These are phyloP conservation scores for Columba livia DNA, from an alignment of 2,113 vertebrate species.

Conservation along the genomic window DNA sequence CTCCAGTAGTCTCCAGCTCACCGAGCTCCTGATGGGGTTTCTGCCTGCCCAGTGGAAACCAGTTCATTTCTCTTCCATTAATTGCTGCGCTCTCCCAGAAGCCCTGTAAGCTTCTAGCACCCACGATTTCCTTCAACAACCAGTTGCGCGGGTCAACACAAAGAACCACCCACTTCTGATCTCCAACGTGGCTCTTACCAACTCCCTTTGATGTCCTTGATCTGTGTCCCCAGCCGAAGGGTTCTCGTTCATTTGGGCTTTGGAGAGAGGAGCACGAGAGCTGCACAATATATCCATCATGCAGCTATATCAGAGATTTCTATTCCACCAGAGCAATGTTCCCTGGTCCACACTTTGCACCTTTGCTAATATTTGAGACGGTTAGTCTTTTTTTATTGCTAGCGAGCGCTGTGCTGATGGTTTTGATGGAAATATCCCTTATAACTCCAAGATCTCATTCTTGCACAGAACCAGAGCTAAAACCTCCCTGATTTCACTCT, in stretches of 20 bases:
- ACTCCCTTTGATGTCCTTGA: neutral
- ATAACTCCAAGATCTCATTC: neutral
- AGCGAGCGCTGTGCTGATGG: fast-evolving
- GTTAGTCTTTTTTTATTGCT: neutral
- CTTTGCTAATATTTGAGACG: neutral
- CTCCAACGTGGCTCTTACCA: neutral
- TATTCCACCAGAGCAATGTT: fast-evolving
- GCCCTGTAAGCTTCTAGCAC: neutral
- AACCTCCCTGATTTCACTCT: neutral
- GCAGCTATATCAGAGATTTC: neutral
- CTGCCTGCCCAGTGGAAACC: neutral
- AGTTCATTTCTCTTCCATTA: neutral
- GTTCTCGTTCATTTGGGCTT: neutral
- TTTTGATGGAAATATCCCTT: neutral
- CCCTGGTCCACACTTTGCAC: neutral
- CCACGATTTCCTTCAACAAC: neutral
- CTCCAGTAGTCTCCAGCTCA: neutral
- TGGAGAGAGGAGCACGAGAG: neutral
- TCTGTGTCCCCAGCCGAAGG: neutral
- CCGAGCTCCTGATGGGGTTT: neutral
- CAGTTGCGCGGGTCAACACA: neutral
- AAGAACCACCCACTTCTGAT: neutral
- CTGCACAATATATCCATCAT: fast-evolving
- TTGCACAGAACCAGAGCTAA: neutral
- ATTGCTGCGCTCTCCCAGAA: neutral